Evolutionary conservation across 2,113 vertebrate species (phyloP).

Genomic region (Campylorhamphus procurvoides): DNA sequence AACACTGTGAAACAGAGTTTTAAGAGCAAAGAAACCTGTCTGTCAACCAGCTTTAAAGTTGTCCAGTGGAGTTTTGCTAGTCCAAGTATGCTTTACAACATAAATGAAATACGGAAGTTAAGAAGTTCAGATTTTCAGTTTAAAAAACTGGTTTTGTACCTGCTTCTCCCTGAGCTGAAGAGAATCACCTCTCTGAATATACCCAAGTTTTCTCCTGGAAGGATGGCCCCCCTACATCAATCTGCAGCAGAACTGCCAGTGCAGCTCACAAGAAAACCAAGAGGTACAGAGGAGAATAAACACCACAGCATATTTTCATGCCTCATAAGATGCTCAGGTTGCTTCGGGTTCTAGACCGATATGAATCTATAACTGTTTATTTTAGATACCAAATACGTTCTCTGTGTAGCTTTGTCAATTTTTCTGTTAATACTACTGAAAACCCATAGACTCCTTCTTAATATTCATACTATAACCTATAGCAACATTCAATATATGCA

Average conservation of each 20-base stretch:
- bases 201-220: not conserved
- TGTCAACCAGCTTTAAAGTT: not conserved
- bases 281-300: not conserved
- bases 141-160: not conserved
- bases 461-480: not conserved
- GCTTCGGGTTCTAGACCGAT: not conserved
- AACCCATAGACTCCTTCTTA: not conserved
- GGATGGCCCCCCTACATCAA: not conserved
- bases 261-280: not conserved
- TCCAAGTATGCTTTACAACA: not conserved
- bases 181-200: not conserved
- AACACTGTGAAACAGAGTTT: not conserved
- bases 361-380: not conserved
- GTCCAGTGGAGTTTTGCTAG: not conserved
- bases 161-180: not conserved
- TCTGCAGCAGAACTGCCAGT: not conserved
- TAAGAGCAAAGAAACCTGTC: not conserved
- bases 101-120: not conserved
- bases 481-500: not conserved
- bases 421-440: not conserved
- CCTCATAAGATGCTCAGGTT: not conserved
- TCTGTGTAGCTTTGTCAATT: not conserved
- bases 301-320: not conserved
- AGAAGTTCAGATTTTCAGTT: not conserved
- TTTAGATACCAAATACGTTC: not conserved